These are phyloP conservation scores for Drosophila rellima DNA, from an alignment of 2,888 invertebrate species.

Conservation along the genomic window DNA sequence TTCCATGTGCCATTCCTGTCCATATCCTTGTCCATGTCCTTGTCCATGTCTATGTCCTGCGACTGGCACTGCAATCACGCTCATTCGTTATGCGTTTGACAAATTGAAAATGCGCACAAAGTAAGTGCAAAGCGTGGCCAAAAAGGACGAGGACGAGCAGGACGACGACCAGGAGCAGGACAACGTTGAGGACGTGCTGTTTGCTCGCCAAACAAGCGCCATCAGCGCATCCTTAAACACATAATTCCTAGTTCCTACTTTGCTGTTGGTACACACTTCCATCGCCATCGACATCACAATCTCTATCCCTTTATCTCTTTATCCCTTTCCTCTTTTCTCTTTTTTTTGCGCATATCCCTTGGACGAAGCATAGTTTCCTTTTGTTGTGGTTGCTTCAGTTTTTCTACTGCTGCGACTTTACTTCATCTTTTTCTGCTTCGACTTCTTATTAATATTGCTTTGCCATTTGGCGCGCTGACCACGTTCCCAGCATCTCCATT, in stretches of 20 bases:
- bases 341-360: constrained; percentile 3
- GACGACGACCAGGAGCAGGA: constrained; percentile 3
- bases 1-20: constrained; percentile 10
- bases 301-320: constrained; percentile 1
- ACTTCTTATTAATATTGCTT: constrained; percentile 53
- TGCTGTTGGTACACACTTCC: constrained; percentile 2
- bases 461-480: constrained; percentile 65
- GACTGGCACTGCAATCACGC: constrained; percentile 77
- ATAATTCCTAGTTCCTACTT: constrained; percentile 48
- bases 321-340: constrained; percentile 4
- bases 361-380: constrained; percentile 8
- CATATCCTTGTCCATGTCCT: constrained; percentile 11
- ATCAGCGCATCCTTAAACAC: constrained; percentile 67
- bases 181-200: constrained; percentile 56
- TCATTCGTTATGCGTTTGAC: constrained; percentile 79
- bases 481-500: constrained; percentile 65
- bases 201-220: constrained; percentile 69
- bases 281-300: constrained; percentile 4
- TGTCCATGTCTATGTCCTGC: constrained; percentile 38
- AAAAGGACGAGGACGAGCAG: constrained; percentile 24
- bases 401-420: constrained; percentile 8
- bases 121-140: constrained; percentile 57
- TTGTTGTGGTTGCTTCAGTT: constrained; percentile 8
- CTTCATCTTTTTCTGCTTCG: constrained; percentile 16
- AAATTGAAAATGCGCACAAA: constrained; percentile 77